A percentile compares a stretch with the other conserved stretches of the same genome.
Conservation (phyloP, 2,888 invertebrate genomes). For the Drosophila pullipes region DNA sequence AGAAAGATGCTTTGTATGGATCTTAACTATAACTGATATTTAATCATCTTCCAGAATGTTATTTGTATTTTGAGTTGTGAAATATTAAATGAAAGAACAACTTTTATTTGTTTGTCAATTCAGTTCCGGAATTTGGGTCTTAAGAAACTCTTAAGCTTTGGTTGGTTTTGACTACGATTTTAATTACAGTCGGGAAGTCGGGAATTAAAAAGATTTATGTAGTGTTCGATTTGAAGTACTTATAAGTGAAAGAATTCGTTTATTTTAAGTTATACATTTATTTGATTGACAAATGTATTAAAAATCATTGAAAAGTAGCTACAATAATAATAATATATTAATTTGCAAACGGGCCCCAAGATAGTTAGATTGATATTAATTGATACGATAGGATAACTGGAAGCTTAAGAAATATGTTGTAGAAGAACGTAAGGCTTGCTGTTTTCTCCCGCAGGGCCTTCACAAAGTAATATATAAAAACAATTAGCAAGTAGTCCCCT, state of each 20-base stretch:
- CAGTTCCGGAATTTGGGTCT: not conserved
- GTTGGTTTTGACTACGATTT: not conserved
- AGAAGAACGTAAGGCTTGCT: not conserved
- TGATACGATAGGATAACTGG: not conserved
- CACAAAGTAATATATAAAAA: not conserved
- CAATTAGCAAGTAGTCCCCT: conserved; percentile 21
- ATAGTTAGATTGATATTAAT: not conserved
- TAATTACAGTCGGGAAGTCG: not conserved
- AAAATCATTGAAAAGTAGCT: too few species aligned
- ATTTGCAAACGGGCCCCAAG: not conserved
- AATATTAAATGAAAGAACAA: not conserved
- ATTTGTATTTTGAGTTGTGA: not conserved
- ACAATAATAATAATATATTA: too few species aligned
- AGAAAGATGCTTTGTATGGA: not conserved
- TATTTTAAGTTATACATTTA: too few species aligned
- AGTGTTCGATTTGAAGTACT: too few species aligned
- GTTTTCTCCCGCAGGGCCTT: not conserved
- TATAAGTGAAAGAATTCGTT: too few species aligned
- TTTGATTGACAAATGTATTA: too few species aligned
- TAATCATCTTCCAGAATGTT: not conserved
- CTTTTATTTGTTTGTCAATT: not conserved
- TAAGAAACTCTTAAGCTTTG: not conserved
- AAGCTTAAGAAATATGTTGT: not conserved
- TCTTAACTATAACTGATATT: not conserved
- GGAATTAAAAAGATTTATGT: too few species aligned